Base-by-base conservation (phyloP, 2,113 vertebrate genomes). In the Notechis scutatus region DNA sequence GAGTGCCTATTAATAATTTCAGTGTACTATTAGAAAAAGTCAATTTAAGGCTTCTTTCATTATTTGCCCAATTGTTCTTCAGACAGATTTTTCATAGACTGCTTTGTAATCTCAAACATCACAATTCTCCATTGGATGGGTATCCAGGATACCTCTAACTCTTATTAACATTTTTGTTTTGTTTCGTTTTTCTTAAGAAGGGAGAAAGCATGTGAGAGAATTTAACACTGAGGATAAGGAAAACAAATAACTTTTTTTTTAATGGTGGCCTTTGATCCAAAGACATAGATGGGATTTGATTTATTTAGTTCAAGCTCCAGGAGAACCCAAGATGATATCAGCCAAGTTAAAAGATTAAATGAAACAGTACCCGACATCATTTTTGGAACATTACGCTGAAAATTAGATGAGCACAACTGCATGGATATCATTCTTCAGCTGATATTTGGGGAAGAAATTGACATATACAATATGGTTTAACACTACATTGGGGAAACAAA, bases 401-500 rank as follows among this genome's bases (percentile, higher is more conserved):
- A 93, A 96, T 85, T 23, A 42, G 94, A 96, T 96, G 90, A 39
- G 88, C 91, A 88, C 92, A 95, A 97, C 92, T 94, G 94, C 95
- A 94, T 95, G 69, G 92, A 96, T 96, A 50, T 95, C 90, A 93
- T 91, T 54, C 11, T 61, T 95, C 92, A 94, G 95, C 94, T 74
- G 94, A 93, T 90, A 96, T 92, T 96, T 87, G 93, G 81, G 88
- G 96, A 94, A 97, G 93, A 54, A 93, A 95, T 95, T 97, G 97
- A 94, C 95, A 96, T 86, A 59, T 4, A 92, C 56, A 93, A 94
- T 89, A 23, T 61, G 90, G 92, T 93, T 95, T 97, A 96, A 96
- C 96, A 96, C 92, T 91, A 96, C 95, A 91, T 94, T 94, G 96
- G 96, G 96, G 91, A 95, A 97, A 97, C 91, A 93, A 87, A 94